Evolutionary conservation across 2,888 invertebrate species (phyloP), one percentile per base, ranked within the genome.

Genomic region (Drosophila birchii): DNA sequence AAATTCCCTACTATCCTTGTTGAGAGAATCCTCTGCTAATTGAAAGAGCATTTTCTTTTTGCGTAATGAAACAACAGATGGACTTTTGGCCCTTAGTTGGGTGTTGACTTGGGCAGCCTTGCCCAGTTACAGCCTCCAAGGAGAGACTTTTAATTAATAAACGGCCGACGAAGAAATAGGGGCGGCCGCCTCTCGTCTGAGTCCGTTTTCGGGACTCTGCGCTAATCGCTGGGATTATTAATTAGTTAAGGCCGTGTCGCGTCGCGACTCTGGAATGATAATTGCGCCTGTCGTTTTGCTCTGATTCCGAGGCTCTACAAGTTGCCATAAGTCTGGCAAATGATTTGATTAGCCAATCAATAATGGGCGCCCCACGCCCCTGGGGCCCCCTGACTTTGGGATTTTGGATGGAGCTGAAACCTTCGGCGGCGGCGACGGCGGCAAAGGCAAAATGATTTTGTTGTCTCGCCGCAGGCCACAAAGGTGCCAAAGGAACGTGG

Each of bases 381-480:
- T 47, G 38, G n/a, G 29, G 44, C 53, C 34, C 60, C 49, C 36
- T 51, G 51, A 14, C 51, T 34, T 20, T 34, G 34, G 18, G 49
- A 6, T n/a, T 43, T 43, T 34, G 53, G 36, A 45, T 29, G 32
- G 60, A 70, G 80, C 75, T 70, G 68, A 76, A 79, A 87, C 85
- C 63, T 26, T 59, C 76, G 85, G 85, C 83, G 83, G 88, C 86
- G 88, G 86, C 76, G 82, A 80, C 83, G 83, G 88, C 86, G 88
- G 86, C 81, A 72, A 89, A 89, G 88, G 86, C 81, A 72, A 89
- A 89, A 90, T 90, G 90, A 91, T 92, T 91, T 91, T 90, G 90
- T 89, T 91, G 91, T 91, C 90, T 91, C 84, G 92, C 92, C 92
- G 88, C 80, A 64, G 92, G 92, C 90, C 81, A 85, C 83, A 89